Conservation (phyloP, 2,113 vertebrate genomes). For the Caloenas nicobarica region DNA sequence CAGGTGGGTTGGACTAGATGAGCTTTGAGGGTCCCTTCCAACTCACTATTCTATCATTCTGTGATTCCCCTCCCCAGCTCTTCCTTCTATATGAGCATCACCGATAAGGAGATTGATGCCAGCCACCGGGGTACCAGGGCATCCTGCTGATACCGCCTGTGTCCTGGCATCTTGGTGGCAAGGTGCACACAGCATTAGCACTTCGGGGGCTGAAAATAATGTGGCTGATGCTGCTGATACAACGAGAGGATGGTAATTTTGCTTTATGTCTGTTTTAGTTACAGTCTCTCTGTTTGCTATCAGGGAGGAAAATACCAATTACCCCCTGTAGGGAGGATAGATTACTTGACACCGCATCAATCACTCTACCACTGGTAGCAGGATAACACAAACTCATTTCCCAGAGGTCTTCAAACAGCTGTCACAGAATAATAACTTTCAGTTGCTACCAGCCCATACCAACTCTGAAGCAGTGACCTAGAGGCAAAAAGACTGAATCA, state of each 20-base stretch:
- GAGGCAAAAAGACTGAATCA: conserved; percentile 21
- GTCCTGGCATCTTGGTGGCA: background rate
- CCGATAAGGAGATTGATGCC: fast-evolving
- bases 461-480: background rate
- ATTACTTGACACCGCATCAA: conserved; percentile 11
- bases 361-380: background rate
- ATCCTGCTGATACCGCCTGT: background rate
- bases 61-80: background rate
- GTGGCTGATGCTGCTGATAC: background rate
- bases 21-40: no score
- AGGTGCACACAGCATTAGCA: background rate
- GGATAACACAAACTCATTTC: conserved; percentile 36
- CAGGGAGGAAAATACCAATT: background rate
- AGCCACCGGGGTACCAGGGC: fast-evolving
- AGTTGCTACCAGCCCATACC: background rate
- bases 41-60: no score
- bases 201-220: background rate
- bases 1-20: no score
- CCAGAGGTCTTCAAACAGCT: conserved; percentile 15
- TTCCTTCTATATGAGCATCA: background rate
- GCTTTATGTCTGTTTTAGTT: background rate
- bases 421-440: conserved; percentile 34
- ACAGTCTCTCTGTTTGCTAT: background rate
- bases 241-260: background rate
- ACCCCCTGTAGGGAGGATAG: background rate